These are phyloP conservation scores for Lutjanus campechanus DNA, from an alignment of 2,797 vertebrate species.

Conservation along the genomic window DNA sequence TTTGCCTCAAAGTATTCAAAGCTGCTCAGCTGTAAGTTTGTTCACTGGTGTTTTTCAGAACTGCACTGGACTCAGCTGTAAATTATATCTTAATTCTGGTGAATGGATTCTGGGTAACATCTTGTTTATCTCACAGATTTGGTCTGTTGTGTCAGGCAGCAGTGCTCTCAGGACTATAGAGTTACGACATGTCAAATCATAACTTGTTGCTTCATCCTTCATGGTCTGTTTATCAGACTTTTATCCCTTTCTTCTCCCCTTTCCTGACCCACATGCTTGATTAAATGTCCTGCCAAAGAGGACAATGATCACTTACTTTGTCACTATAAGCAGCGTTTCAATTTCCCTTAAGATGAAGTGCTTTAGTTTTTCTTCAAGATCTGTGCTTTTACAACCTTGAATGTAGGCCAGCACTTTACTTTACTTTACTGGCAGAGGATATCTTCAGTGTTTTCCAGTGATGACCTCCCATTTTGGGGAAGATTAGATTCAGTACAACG, in stretches of 20 bases:
- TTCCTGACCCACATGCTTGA: background rate
- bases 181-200: background rate
- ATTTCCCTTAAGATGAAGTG: background rate
- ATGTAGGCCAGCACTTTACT: background rate
- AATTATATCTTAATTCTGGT: background rate
- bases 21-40: background rate
- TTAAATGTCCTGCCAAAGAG: slow-evolving; percentile 26
- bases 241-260: background rate
- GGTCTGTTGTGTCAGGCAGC: slow-evolving; percentile 10
- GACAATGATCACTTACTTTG: background rate
- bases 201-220: background rate
- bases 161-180: background rate
- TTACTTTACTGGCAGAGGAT: background rate
- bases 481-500: background rate
- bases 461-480: background rate
- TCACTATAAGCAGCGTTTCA: background rate
- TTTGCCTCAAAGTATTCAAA: background rate
- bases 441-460: background rate
- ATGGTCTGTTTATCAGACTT: slow-evolving; percentile 15
- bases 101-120: background rate
- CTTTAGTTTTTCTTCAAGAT: background rate
- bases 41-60: slow-evolving; percentile 3
- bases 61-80: background rate
- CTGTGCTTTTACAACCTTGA: slow-evolving; percentile 6
- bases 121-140: slow-evolving; percentile 26